These are phyloP conservation scores for Drosophila erecta DNA, from an alignment of 1,140 invertebrate species.

Conservation along the genomic window DNA sequence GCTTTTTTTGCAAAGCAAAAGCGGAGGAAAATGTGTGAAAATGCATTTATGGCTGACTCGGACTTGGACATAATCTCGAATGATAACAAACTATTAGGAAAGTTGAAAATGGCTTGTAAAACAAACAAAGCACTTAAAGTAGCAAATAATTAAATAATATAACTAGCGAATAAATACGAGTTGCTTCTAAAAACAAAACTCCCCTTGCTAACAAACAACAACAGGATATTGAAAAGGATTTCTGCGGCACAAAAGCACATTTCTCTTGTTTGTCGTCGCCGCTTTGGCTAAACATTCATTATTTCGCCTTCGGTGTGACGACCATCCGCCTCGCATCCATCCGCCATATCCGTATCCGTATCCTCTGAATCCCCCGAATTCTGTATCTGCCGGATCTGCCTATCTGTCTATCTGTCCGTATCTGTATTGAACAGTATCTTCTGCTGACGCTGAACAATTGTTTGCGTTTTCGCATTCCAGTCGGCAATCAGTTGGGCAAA, in stretches of 20 bases:
- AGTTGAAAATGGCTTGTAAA: not conserved
- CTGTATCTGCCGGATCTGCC: not conserved
- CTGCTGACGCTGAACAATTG: slow-evolving; percentile 12
- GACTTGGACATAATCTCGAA: not conserved
- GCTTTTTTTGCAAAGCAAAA: not conserved
- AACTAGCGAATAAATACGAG: not conserved
- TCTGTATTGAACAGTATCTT: slow-evolving; percentile 8
- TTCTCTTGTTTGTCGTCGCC: slow-evolving; percentile 42
- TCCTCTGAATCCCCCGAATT: not conserved
- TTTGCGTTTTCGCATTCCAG: slow-evolving; percentile 21
- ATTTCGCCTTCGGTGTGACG: slow-evolving; percentile 32
- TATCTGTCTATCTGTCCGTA: not conserved
- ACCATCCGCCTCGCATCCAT: slow-evolving; percentile 40
- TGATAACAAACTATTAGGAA: not conserved
- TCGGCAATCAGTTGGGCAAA: slow-evolving; percentile 25
- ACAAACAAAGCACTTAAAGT: not conserved
- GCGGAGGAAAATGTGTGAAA: not conserved
- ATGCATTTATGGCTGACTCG: not conserved
- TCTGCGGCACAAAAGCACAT: slow-evolving; percentile 34
- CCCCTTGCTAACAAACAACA: not conserved
- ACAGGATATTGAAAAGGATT: slow-evolving; percentile 34
- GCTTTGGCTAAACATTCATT: slow-evolving; percentile 51
- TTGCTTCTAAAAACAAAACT: not conserved
- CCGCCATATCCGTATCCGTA: not conserved
- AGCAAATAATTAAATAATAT: no score